Evolutionary conservation across 1,140 invertebrate genomes (phyloP).

Genomic region (Parasteatoda tepidariorum): DNA sequence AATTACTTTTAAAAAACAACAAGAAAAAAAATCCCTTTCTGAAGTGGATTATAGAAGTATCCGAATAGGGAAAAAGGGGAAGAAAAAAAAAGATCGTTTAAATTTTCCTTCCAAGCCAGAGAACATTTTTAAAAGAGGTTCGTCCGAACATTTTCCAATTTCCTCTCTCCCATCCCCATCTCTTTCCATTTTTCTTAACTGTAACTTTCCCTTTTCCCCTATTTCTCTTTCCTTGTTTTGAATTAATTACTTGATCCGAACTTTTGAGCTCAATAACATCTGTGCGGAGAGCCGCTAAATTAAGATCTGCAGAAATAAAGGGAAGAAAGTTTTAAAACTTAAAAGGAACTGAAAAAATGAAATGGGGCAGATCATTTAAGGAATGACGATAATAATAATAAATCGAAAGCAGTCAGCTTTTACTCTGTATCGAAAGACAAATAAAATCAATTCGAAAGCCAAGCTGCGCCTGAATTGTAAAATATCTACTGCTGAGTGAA

Average conservation of each 20-base stretch:
- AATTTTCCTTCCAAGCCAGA: conserved; percentile 48
- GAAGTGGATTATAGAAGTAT: conserved; percentile 1
- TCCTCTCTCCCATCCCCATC: conserved; percentile 19
- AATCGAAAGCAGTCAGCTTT: conserved; percentile 38
- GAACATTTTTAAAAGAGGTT: conserved; percentile 49
- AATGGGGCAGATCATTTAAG: conserved; percentile 31
- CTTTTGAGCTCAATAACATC: conserved; percentile 54
- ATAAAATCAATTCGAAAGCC: not conserved
- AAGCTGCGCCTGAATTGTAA: no score
- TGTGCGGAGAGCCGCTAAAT: conserved; percentile 40
- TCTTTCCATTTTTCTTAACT: conserved; percentile 43
- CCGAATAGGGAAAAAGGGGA: not conserved
- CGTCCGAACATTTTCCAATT: conserved; percentile 40
- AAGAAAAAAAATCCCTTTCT: not conserved
- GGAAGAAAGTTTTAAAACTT: not conserved
- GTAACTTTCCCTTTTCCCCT: conserved; percentile 20
- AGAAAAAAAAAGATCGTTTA: conserved; percentile 41
- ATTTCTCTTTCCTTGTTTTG: conserved; percentile 40
- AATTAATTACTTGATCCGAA: conserved; percentile 46
- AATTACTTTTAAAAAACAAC: conserved; percentile 20
- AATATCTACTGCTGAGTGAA: no score
- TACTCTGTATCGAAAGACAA: no score
- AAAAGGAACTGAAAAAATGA: not conserved
- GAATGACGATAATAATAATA: conserved; percentile 15
- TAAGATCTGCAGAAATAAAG: conserved; percentile 34